phyloP scores from a whole-genome alignment of 1,140 invertebrate species.

The Drosophila pseudoananassae region DNA sequence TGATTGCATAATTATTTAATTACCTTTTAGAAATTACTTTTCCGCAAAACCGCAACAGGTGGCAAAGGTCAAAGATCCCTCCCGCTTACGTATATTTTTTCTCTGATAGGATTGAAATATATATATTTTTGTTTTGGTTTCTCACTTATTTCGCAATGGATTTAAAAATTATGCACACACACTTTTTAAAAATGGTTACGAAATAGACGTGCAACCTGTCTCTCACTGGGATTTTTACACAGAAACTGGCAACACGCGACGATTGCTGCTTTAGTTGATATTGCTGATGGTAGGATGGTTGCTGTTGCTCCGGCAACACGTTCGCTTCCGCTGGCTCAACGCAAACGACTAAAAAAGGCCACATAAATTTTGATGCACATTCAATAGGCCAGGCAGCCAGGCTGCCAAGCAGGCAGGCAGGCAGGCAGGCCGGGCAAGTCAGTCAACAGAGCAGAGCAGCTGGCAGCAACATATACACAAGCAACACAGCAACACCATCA shows the following conservation, averaged over 20 bases:
- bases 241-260: slow-evolving; percentile 31
- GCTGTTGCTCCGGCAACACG: slow-evolving; percentile 46
- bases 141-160: slow-evolving; percentile 30
- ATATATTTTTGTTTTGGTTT: background rate
- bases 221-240: slow-evolving; percentile 17
- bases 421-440: background rate
- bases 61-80: slow-evolving; percentile 27
- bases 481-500: slow-evolving; percentile 19
- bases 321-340: slow-evolving; percentile 80
- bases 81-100: slow-evolving; percentile 17
- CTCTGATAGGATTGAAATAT: slow-evolving; percentile 7
- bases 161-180: slow-evolving; percentile 36
- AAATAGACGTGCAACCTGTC: slow-evolving; percentile 42
- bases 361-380: slow-evolving; percentile 75
- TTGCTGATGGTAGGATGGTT: slow-evolving; percentile 11
- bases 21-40: slow-evolving; percentile 20
- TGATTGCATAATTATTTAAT: slow-evolving; percentile 59
- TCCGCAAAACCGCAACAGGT: slow-evolving; percentile 26
- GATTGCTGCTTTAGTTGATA: slow-evolving; percentile 13
- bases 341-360: slow-evolving; percentile 81
- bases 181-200: slow-evolving; percentile 20
- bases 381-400: slow-evolving; percentile 70
- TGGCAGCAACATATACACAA: slow-evolving; percentile 13
- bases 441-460: slow-evolving; percentile 5
- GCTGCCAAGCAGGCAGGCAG: background rate